phyloP scores from a whole-genome alignment of 2,797 vertebrate genomes.

The Coranthus polyacanthus region DNA sequence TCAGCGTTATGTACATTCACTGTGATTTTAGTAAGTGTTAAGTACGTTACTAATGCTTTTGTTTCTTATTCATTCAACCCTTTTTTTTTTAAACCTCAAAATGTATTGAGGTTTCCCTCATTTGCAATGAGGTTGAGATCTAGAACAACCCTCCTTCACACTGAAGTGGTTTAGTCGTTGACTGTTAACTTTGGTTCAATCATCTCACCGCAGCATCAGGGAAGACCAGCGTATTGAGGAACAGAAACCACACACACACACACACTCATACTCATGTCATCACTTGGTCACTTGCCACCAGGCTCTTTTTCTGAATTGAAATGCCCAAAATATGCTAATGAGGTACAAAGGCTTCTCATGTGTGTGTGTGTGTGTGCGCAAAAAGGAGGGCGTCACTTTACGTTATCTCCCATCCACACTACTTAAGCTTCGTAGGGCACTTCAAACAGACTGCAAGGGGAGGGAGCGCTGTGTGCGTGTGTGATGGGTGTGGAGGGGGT shows the following conservation, averaged over 20 bases:
- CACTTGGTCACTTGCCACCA: conserved; percentile 54
- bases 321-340: conserved; percentile 74
- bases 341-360: conserved; percentile 12
- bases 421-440: conserved; percentile 66
- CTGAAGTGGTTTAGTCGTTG: no score
- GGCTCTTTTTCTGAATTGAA: conserved; percentile 55
- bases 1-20: no score
- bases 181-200: no score
- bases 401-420: conserved; percentile 76
- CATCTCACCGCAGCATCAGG: conserved; percentile 20
- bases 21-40: no score
- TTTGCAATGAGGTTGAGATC: no score
- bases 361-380: conserved; percentile 22
- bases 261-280: no score
- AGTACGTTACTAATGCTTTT: no score
- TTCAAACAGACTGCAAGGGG: conserved; percentile 69
- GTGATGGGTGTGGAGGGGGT: conserved; percentile 26
- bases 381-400: conserved; percentile 26
- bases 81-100: no score
- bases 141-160: no score
- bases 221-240: conserved; percentile 36
- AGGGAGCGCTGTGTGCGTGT: conserved; percentile 19
- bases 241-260: conserved; percentile 14
- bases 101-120: no score
- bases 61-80: no score